Evolutionary conservation across 2,888 invertebrate species (phyloP).

Genomic region (Oscheius sp.): DNA sequence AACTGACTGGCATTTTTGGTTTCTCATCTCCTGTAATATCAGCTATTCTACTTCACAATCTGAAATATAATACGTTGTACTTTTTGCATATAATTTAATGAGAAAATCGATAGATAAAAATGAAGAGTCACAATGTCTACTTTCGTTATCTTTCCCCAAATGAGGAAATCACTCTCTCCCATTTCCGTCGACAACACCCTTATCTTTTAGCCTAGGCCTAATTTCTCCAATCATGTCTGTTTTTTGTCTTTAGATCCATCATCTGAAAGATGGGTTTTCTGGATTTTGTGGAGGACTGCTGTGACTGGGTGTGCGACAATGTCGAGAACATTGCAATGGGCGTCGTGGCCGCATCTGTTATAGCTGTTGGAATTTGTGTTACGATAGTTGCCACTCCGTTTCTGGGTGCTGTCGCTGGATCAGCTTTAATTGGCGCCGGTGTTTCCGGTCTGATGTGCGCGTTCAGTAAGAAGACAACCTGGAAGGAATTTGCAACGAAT

Average conservation of each 20-base stretch:
- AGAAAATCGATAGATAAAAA: not conserved
- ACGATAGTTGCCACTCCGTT: not conserved
- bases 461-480: constrained; percentile 6
- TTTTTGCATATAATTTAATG: not conserved
- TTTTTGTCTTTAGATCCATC: not conserved
- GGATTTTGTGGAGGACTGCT: not conserved
- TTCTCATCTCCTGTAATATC: not conserved
- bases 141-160: not conserved
- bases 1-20: not conserved
- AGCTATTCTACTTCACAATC: not conserved
- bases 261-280: not conserved
- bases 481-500: not conserved
- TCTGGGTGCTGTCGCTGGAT: not conserved
- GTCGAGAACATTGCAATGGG: not conserved
- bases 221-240: not conserved
- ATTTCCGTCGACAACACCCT: not conserved
- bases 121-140: not conserved
- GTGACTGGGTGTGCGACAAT: not conserved
- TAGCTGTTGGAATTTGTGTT: not conserved
- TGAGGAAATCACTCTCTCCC: not conserved
- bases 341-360: not conserved
- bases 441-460: not conserved
- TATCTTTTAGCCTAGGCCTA: not conserved
- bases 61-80: not conserved
- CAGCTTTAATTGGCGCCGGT: not conserved